phyloP scores from a whole-genome alignment of 1,140 invertebrate genomes.

The Acromyrmex echinatior region DNA sequence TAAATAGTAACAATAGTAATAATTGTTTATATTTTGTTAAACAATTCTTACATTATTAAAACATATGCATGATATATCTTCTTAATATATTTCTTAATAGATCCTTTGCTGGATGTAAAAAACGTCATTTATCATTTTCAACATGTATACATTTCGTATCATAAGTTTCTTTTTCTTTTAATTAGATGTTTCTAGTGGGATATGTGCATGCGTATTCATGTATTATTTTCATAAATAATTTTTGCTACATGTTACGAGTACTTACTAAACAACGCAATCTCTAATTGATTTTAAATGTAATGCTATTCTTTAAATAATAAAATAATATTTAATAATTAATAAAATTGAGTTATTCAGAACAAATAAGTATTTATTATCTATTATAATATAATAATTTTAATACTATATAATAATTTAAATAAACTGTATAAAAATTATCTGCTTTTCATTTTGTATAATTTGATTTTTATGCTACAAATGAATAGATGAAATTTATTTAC shows the following conservation, averaged over 20 bases:
- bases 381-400: background rate
- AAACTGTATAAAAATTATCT: background rate
- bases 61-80: background rate
- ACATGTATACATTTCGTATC: background rate
- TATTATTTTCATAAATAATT: constrained; percentile 5
- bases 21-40: background rate
- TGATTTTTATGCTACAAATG: background rate
- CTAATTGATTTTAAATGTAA: background rate
- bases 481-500: background rate
- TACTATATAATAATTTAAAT: background rate
- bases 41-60: background rate
- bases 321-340: background rate
- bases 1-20: constrained; percentile 4
- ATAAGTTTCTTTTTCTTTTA: background rate
- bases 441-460: background rate
- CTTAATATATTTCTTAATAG: background rate
- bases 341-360: background rate
- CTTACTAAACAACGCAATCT: background rate
- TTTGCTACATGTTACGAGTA: background rate
- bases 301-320: background rate
- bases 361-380: background rate
- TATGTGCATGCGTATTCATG: background rate
- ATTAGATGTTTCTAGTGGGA: background rate
- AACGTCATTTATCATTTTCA: background rate
- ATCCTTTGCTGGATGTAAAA: background rate